Percentiles rank a stretch among this genome's conserved stretches.
These are phyloP conservation scores for Sinella curviseta DNA, from an alignment of 1,140 invertebrate species.

Conservation along the genomic window DNA sequence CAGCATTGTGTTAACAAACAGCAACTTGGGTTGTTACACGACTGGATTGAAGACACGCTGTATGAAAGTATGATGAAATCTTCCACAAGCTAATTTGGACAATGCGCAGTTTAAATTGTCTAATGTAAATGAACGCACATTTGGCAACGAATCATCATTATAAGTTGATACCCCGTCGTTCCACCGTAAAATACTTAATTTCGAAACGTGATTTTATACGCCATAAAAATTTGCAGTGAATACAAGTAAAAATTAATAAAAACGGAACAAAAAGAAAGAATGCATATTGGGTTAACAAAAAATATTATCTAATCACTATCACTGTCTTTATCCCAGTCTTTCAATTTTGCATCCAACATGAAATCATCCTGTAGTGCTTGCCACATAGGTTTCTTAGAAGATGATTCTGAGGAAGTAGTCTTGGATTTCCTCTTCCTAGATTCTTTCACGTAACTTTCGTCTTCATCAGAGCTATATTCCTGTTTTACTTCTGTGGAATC, in stretches of 20 bases:
- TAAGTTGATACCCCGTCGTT: too few relatives aligned
- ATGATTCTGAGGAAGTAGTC: neutral
- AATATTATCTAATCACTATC: conserved; percentile 27
- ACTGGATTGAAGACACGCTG: conserved; percentile 58
- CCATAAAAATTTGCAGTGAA: too few relatives aligned
- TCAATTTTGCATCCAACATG: conserved; percentile 82
- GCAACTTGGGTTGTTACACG: conserved; percentile 58
- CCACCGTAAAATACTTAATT: too few relatives aligned
- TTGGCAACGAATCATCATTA: too few relatives aligned
- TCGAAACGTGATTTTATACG: too few relatives aligned
- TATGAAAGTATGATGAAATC: too few relatives aligned
- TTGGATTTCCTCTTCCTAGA: neutral
- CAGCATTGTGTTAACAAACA: conserved; percentile 61
- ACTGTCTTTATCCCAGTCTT: conserved; percentile 82
- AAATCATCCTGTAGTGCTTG: conserved; percentile 75
- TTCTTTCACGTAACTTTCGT: conserved; percentile 37
- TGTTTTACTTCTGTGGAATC: conserved; percentile 56
- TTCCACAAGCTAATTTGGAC: too few relatives aligned
- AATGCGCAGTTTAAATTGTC: too few relatives aligned
- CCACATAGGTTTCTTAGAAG: conserved; percentile 55
- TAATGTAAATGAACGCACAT: too few relatives aligned
- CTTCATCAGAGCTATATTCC: conserved; percentile 52
- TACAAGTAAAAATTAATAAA: too few relatives aligned
- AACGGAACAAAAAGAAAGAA: too few relatives aligned
- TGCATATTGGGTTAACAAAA: too few relatives aligned